Percentiles rank a stretch among this genome's conserved stretches.
Conservation (phyloP, 2,888 invertebrate genomes). For the Cantharis nigra region DNA sequence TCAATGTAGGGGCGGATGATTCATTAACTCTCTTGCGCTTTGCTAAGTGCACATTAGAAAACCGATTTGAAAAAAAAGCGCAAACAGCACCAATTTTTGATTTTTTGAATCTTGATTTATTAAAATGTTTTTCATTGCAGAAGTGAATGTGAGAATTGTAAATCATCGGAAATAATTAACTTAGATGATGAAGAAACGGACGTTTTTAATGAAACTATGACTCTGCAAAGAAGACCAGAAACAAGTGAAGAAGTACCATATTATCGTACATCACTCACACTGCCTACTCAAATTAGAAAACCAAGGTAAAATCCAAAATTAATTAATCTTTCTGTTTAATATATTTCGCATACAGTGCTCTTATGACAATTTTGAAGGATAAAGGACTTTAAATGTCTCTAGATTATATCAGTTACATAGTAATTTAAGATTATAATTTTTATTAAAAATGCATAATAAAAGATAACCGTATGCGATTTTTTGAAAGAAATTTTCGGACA, state of each 20-base stretch:
- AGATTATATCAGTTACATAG: no score
- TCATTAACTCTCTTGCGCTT: no score
- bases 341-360: not conserved
- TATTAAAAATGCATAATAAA: no score
- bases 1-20: no score
- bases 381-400: no score
- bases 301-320: slow-evolving; percentile 52
- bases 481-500: no score
- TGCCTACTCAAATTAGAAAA: slow-evolving; percentile 66
- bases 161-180: slow-evolving; percentile 66
- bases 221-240: slow-evolving; percentile 65
- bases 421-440: no score
- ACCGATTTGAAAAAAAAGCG: no score
- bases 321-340: not conserved
- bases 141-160: slow-evolving; percentile 85
- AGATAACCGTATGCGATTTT: no score
- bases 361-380: not conserved
- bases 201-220: slow-evolving; percentile 70
- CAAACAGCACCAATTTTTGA: not conserved
- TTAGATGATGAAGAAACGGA: slow-evolving; percentile 63
- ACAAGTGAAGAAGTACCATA: slow-evolving; percentile 58
- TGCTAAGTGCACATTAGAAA: no score
- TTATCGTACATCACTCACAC: slow-evolving; percentile 67
- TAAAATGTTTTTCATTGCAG: slow-evolving; percentile 45
- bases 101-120: not conserved